Conservation (phyloP, 2,113 vertebrate species). For the Anguilla japonica region DNA sequence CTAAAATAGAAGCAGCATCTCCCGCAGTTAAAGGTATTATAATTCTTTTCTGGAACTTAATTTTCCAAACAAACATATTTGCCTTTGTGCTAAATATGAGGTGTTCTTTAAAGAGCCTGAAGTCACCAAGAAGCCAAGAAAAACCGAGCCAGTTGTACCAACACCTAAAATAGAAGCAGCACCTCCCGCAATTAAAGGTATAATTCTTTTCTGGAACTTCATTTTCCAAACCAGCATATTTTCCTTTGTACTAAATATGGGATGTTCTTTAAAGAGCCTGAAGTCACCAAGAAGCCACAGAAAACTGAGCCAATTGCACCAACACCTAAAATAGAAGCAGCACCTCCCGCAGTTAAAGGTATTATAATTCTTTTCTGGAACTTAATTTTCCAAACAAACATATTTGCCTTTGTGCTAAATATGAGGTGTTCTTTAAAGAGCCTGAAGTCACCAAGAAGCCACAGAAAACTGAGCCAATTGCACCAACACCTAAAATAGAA, state of each 20-base stretch:
- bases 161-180: background rate
- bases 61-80: background rate
- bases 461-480: background rate
- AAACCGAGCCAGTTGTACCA: background rate
- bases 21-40: too few relatives aligned
- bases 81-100: background rate
- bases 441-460: background rate
- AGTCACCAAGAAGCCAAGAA: background rate
- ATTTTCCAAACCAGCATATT: background rate
- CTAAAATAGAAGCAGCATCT: too few relatives aligned
- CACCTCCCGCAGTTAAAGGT: background rate
- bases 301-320: background rate
- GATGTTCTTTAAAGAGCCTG: background rate
- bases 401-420: background rate
- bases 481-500: background rate
- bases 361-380: background rate
- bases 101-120: background rate
- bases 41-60: too few relatives aligned
- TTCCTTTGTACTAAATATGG: background rate
- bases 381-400: too few relatives aligned
- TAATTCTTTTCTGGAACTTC: background rate
- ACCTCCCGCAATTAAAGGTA: background rate
- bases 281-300: background rate
- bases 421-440: background rate
- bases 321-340: background rate